Percentiles rank a stretch among this genome's conserved stretches.
Evolutionary conservation across 2,797 vertebrate genomes (phyloP).

Genomic region (Sebastolobus altivelis): DNA sequence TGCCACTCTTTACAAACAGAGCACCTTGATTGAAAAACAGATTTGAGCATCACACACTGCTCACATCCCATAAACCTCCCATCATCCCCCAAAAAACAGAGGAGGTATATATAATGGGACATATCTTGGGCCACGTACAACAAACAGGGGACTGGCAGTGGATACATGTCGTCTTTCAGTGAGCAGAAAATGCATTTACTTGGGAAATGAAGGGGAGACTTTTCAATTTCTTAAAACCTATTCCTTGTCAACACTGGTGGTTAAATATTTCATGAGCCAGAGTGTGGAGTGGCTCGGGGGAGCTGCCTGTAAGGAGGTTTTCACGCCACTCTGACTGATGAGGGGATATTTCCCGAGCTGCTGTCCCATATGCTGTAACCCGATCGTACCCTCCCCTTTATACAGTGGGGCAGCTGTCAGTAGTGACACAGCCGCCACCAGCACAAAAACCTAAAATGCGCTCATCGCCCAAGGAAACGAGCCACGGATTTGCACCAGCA

Average conservation of each 20-base stretch:
- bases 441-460: slow-evolving; percentile 28
- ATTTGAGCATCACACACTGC: slow-evolving; percentile 42
- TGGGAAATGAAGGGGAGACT: slow-evolving; percentile 84
- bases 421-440: slow-evolving; percentile 38
- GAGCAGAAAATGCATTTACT: slow-evolving; percentile 87
- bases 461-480: slow-evolving; percentile 26
- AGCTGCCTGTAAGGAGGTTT: slow-evolving; percentile 84
- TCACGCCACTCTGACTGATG: slow-evolving; percentile 84
- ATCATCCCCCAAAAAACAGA: slow-evolving; percentile 41
- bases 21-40: slow-evolving; percentile 40
- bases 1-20: slow-evolving; percentile 8
- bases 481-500: slow-evolving; percentile 44
- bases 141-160: slow-evolving; percentile 58
- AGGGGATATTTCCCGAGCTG: slow-evolving; percentile 81
- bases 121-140: slow-evolving; percentile 52
- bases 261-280: slow-evolving; percentile 93
- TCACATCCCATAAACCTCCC: slow-evolving; percentile 50
- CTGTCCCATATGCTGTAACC: slow-evolving; percentile 79
- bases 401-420: slow-evolving; percentile 75
- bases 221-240: slow-evolving; percentile 91
- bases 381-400: slow-evolving; percentile 67
- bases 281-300: slow-evolving; percentile 83
- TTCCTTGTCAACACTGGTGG: slow-evolving; percentile 89
- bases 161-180: slow-evolving; percentile 70
- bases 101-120: slow-evolving; percentile 68